Evolutionary conservation across 2,113 vertebrate genomes (phyloP).

Genomic region (Tinamus guttatus): DNA sequence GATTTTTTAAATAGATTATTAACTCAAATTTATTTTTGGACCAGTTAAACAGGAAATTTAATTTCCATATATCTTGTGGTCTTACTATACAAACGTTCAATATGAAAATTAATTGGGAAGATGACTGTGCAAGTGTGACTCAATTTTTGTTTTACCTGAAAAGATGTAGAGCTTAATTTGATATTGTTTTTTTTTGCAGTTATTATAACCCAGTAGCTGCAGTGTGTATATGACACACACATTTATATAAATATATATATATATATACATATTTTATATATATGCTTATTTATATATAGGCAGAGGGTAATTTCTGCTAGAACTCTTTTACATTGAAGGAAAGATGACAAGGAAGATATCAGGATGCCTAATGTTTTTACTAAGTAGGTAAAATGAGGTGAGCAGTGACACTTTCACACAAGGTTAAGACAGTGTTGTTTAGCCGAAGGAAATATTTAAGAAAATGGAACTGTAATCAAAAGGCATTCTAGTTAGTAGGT

Average conservation of each 20-base stretch:
- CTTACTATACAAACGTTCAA: neutral
- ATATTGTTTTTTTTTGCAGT: neutral
- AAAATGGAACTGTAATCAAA: neutral
- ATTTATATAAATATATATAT: too few relatives aligned
- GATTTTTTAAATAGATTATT: neutral
- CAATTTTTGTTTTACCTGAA: fast-evolving
- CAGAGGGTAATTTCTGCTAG: neutral
- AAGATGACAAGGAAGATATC: neutral
- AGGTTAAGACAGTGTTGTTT: neutral
- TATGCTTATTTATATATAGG: too few relatives aligned
- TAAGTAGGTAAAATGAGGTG: neutral
- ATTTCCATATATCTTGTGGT: neutral
- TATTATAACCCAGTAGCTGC: neutral
- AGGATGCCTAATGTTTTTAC: neutral
- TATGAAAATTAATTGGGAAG: neutral
- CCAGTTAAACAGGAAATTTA: neutral
- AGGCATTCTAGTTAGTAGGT: neutral
- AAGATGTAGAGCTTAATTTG: neutral
- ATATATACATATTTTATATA: too few relatives aligned
- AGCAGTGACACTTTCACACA: neutral
- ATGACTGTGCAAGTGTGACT: neutral
- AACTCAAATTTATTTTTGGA: neutral
- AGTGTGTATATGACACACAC: neutral
- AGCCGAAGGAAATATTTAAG: neutral
- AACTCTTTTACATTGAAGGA: neutral